Evolutionary conservation across 2,113 vertebrate species (phyloP), one percentile per base, ranked within the genome.

Genomic region (Psammodynastes pulverulentus): DNA sequence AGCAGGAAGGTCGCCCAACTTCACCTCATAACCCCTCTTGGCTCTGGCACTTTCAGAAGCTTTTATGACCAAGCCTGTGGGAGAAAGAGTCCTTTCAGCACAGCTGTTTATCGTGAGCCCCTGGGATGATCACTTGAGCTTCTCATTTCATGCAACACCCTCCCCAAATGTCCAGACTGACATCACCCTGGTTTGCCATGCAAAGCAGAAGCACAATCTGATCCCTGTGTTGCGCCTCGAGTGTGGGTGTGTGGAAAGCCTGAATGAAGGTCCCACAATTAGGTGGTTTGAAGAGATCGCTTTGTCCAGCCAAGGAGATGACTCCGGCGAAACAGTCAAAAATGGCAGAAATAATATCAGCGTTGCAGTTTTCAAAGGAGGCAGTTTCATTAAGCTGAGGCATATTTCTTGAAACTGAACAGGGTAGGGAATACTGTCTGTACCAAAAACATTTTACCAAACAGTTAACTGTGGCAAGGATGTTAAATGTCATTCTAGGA

Each of bases 31-130:
- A 39, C 87, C 86, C 62, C 58, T 0, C 0, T 89, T 86, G 72
- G 43, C 79, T 72, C 0, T 12, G 48, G 87, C 88, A 56, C 29
- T 88, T 89, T 91, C 92, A 89, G 72, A 92, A 89, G 53, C 45
- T 91, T 88, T 88, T 62, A 91, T 67, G 72, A 43, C 34, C 85
- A 86, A 62, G 87, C 19, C 46, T 10, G 29, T n/a, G 87, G 62
- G 72, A 93, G 87, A 93, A 91, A 86, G 54, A n/a, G 34, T 34
- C 87, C 79, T 93, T 93, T 91, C 93, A 91, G 87, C 87, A 85
- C 72, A 86, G 72, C 79, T 85, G 89, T 91, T 84, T 52, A 62
- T 91, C 26, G 17, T 84, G 45, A 89, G 53, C 4, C 49, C 62
- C 43, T n/a, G 52, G 89, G 72, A 91, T 89, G 86, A n/a, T 67